phyloP scores from a whole-genome alignment of 2,888 invertebrate genomes.

The Eupithecia subfuscata region DNA sequence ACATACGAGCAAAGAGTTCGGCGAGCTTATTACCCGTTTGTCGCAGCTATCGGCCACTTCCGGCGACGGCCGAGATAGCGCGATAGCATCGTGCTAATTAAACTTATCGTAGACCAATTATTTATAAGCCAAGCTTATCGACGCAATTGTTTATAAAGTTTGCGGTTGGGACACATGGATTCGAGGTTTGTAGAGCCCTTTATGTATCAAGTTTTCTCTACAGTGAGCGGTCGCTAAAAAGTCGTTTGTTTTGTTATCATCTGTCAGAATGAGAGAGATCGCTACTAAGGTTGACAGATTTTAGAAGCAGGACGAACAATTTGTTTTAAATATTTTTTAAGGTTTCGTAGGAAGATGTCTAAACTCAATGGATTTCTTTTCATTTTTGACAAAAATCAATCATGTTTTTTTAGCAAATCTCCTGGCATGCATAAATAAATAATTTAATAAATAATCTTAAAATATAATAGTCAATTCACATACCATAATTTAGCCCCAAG shows the following conservation, averaged over 20 bases:
- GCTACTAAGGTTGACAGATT: background rate
- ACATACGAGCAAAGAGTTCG: conserved; percentile 40
- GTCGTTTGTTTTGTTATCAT: background rate
- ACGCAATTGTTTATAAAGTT: conserved; percentile 71
- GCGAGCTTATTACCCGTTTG: conserved; percentile 50
- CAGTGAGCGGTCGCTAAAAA: background rate
- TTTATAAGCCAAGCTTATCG: conserved; percentile 78
- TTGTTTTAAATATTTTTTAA: background rate
- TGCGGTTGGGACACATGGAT: conserved; percentile 51
- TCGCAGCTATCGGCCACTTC: conserved; percentile 59
- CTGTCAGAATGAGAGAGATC: background rate
- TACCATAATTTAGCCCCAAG: too few species aligned
- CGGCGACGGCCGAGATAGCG: conserved; percentile 67
- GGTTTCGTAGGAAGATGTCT: background rate
- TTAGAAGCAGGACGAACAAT: background rate
- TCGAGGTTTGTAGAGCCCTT: background rate
- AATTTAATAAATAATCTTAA: too few species aligned
- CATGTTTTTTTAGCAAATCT: too few species aligned
- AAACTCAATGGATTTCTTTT: background rate
- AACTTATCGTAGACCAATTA: conserved; percentile 80
- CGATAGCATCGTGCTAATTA: conserved; percentile 78
- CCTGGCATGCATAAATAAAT: too few species aligned
- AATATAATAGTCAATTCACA: too few species aligned
- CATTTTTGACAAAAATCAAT: too few species aligned
- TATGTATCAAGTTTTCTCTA: background rate